Evolutionary conservation across 2,113 vertebrate species (phyloP), one percentile per base, ranked within the genome.

Genomic region (Prinia subflava): DNA sequence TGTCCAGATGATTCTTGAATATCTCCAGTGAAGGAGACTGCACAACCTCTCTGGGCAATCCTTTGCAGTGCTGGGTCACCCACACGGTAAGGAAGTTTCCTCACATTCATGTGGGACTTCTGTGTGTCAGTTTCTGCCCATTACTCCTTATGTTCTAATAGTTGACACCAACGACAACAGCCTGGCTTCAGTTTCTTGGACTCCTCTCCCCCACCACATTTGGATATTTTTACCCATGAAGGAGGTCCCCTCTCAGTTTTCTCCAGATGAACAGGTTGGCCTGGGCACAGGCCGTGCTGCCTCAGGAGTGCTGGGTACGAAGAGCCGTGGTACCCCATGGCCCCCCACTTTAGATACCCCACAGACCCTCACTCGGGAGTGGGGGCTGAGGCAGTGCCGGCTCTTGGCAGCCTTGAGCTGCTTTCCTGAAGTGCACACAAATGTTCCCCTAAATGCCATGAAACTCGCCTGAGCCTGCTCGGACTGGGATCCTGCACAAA

Each of bases 241-340:
- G 20, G 25, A 35, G 17, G 20, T 41, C 30, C 11, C 39, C 24
- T 75, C 13, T 35, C 53, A 53, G 24, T 5, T 83, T 57, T 62
- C 30, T 42, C 35, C 27, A 56, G 41, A 19, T 18, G 56, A 69
- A 10, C 15, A 27, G 53, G 14, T 30, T 0, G 0, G 15, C 62
- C 4, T 39, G 30, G 18, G 39, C 5, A 8, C 6, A 30, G 24
- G 24, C 24, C 3, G 3, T 47, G 52, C 50, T 1, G 6, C 16
- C 53, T 53, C 2, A 0, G n/a, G 13, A 35, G 27, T 33, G 59
- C 65, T 28, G 81, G 11, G 7, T 20, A 7, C 15, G 4, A 6
- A 33, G 50, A 19, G 52, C 50, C 0, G 0, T 5, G 28, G 46
- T 20, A 11, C 18, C 16, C 9, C 2, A 0, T 31, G n/a, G 15